Evolutionary conservation across 1,140 invertebrate genomes (phyloP), one percentile per base, ranked within the genome.

Genomic region (Galendromus occidentalis): DNA sequence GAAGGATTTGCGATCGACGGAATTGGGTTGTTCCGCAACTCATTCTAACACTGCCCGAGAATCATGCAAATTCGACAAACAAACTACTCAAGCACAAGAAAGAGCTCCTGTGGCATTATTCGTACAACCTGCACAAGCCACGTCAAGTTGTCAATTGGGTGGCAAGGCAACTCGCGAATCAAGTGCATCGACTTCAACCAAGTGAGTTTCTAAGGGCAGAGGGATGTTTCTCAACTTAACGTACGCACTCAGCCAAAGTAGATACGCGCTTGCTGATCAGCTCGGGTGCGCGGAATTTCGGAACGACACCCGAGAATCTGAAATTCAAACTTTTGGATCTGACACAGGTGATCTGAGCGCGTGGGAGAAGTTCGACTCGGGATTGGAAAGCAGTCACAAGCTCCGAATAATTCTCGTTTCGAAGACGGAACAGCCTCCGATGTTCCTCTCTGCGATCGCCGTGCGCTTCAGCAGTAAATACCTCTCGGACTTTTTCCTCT

Each of bases 11-110:
- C 22, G 51, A 59, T 17, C 51, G 51, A 25, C 25, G 51, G 25
- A 59, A 59, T 9, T 59, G 51, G 51, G 33, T 59, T 59, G 51
- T 59, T 6, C 51, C 51, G 17, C 51, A 59, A 25, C 51, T 59
- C 33, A 33, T 59, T 17, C 51, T 59, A 33, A 33, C 51, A 17
- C 9, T 59, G 12, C 51, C 51, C 33, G 22, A 33, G 22, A 25
- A 59, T 9, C 17, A 18, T 29, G 22, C 51, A 59, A 25, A 59
- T 25, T 47, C 45, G 28, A 59, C 51, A 22, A 17, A 25, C 25
- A 59, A 29, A 59, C 25, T 20, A 14, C 6, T 25, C 17, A 17
- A 17, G 33, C 51, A 59, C 51, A 59, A 33, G 25, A 59, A 59
- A n/a, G 51, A 59, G 51, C 14, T 59, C 14, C 25, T 25, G 12